These are phyloP conservation scores for Sinosuthora webbiana DNA, from an alignment of 2,113 vertebrate species.

Conservation along the genomic window DNA sequence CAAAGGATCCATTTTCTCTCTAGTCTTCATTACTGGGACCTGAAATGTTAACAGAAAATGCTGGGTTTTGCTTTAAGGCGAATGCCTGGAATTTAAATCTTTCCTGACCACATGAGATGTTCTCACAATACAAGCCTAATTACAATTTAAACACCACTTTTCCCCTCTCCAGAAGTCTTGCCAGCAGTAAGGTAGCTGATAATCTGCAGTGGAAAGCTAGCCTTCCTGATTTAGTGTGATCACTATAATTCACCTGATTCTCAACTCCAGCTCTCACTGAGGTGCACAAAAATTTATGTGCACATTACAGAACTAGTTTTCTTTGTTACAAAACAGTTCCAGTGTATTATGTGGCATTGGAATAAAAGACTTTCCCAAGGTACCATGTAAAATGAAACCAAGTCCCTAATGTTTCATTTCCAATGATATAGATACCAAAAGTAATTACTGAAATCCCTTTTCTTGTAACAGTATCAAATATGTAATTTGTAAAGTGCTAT, in stretches of 20 bases:
- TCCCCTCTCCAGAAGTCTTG: not conserved
- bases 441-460: constrained; percentile 18
- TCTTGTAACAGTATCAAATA: constrained; percentile 8
- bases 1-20: not conserved
- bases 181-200: not conserved
- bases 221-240: not conserved
- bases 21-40: not conserved
- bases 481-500: constrained; percentile 17
- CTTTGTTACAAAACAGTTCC: not conserved
- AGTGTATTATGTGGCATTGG: not conserved
- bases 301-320: not conserved
- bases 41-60: not conserved
- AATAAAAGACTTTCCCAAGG: not conserved
- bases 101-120: not conserved
- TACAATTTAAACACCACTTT: not conserved
- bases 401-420: constrained; percentile 1
- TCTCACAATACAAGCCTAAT: not conserved
- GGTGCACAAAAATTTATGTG: not conserved
- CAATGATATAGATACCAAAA: not conserved
- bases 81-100: not conserved
- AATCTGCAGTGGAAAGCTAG: not conserved
- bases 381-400: not conserved
- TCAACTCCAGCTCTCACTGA: not conserved
- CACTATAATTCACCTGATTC: not conserved
- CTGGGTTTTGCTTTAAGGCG: not conserved